Conservation (phyloP, 2,113 vertebrate genomes). For the Thamnaconus septentrionalis region DNA sequence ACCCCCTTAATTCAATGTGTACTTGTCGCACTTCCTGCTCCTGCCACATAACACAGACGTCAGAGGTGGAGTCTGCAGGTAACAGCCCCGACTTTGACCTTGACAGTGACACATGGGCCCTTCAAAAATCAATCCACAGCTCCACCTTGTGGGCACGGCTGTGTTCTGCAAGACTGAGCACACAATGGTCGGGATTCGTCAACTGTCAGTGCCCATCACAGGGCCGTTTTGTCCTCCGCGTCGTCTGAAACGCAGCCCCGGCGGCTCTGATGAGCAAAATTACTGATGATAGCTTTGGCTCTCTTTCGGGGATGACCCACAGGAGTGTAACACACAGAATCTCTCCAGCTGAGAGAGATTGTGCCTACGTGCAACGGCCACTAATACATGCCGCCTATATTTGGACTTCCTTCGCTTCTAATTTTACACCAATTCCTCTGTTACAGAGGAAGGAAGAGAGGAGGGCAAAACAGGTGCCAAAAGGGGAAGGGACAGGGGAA, state of each 20-base stretch:
- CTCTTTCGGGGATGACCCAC: too few species aligned
- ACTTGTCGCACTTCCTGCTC: too few species aligned
- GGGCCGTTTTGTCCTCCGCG: slow-evolving; percentile 14
- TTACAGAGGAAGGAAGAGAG: slow-evolving; percentile 35
- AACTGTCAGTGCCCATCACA: slow-evolving; percentile 3
- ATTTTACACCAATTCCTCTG: slow-evolving; percentile 47
- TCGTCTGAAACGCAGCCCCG: too few species aligned
- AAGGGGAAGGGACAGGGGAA: slow-evolving; percentile 53
- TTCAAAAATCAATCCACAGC: slow-evolving; percentile 54
- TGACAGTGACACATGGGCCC: slow-evolving; percentile 46
- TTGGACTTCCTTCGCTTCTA: slow-evolving; percentile 23
- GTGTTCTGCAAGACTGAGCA: slow-evolving; percentile 28
- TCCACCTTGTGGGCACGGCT: slow-evolving; percentile 61
- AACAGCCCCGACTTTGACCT: slow-evolving; percentile 46
- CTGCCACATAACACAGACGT: too few species aligned
- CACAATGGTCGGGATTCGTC: slow-evolving; percentile 28
- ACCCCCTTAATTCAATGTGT: neutral
- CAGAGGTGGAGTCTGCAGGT: neutral
- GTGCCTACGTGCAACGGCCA: too few species aligned
- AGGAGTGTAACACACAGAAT: too few species aligned
- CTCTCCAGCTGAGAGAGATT: too few species aligned
- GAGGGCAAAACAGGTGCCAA: slow-evolving; percentile 45
- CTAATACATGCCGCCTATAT: too few species aligned
- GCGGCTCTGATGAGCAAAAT: neutral
- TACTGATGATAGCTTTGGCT: neutral